phyloP scores from a whole-genome alignment of 2,797 vertebrate species.

The Hemitrygon akajei region DNA sequence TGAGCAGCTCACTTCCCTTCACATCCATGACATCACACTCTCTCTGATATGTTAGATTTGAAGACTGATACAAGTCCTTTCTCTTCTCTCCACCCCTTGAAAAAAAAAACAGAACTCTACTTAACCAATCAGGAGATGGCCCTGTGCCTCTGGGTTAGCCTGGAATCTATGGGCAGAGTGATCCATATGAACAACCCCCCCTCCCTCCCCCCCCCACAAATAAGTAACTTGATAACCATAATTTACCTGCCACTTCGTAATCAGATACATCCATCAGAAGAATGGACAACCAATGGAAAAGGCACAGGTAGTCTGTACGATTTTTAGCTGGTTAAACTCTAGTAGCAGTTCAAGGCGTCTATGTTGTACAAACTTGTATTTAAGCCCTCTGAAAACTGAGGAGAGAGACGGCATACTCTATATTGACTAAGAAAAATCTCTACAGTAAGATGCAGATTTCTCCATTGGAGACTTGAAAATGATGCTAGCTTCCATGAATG shows the following conservation, averaged over 20 bases:
- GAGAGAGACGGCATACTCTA: constrained; percentile 26
- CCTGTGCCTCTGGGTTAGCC: too few species aligned
- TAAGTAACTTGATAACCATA: not conserved
- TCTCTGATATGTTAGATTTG: too few species aligned
- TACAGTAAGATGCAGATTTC: not conserved
- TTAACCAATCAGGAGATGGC: not conserved
- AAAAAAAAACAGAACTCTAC: too few species aligned
- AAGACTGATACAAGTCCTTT: too few species aligned
- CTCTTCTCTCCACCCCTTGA: too few species aligned
- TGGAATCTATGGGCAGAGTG: not conserved
- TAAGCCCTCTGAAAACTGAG: not conserved
- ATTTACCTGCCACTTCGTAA: too few species aligned
- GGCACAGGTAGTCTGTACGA: too few species aligned
- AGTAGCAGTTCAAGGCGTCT: not conserved
- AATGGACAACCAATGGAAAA: not conserved
- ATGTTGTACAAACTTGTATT: too few species aligned
- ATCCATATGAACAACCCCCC: not conserved
- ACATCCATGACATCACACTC: too few species aligned
- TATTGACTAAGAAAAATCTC: not conserved
- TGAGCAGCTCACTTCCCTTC: too few species aligned
- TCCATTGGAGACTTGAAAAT: constrained; percentile 25
- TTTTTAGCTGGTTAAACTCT: not conserved
- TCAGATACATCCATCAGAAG: not conserved
- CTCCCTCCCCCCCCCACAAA: not conserved
- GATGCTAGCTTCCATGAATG: not conserved